Percentiles rank a stretch among this genome's conserved stretches.
These are phyloP conservation scores for Metacarcinus magister DNA, from an alignment of 2,888 invertebrate genomes.

Conservation along the genomic window DNA sequence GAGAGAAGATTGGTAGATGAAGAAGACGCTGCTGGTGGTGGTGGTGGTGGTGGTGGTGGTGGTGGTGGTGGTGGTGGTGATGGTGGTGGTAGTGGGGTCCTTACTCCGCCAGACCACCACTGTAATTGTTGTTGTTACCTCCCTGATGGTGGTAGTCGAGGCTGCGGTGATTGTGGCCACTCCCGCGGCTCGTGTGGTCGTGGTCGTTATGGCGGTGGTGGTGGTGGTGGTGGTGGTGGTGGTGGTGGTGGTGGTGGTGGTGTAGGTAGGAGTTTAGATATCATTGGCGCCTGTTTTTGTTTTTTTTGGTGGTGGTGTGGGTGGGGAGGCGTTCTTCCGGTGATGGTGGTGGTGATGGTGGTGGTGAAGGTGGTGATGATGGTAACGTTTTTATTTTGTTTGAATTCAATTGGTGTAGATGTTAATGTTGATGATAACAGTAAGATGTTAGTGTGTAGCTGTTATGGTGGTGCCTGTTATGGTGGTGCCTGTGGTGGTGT, in stretches of 20 bases:
- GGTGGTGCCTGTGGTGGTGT: too few relatives aligned
- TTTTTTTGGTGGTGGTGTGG: not conserved
- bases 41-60: not conserved
- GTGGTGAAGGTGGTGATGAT: not conserved
- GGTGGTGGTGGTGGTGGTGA: not conserved
- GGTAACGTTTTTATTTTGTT: not conserved
- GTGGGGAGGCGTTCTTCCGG: not conserved
- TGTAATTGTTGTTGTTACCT: not conserved
- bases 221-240: not conserved
- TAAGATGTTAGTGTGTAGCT: too few relatives aligned
- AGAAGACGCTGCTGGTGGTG: not conserved
- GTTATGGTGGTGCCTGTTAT: too few relatives aligned
- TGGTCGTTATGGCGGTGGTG: not conserved
- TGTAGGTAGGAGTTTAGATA: not conserved
- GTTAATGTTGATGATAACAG: too few relatives aligned
- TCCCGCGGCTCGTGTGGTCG: not conserved
- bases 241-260: not conserved
- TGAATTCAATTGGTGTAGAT: too few relatives aligned
- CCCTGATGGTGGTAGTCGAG: slow-evolving; percentile 12
- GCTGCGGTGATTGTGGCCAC: slow-evolving; percentile 41
- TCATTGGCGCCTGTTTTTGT: not conserved
- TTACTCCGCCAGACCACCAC: not conserved
- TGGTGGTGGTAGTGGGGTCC: slow-evolving; percentile 17
- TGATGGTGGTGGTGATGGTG: too few relatives aligned
- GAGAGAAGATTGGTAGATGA: not conserved